These are phyloP conservation scores for Himalopsyche anomala DNA, from an alignment of 2,888 invertebrate species.

Conservation along the genomic window DNA sequence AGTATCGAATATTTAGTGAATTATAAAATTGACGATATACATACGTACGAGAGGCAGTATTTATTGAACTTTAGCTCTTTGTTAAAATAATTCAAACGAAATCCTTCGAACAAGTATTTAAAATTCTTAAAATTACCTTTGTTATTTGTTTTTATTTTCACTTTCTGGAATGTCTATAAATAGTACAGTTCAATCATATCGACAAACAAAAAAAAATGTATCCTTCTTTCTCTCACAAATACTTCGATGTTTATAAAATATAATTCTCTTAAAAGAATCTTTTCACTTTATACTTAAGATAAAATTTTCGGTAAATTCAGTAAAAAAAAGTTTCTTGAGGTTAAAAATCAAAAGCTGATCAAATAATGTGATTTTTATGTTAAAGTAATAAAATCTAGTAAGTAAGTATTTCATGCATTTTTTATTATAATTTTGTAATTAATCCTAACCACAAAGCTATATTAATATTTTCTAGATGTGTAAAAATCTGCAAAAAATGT, in stretches of 20 bases:
- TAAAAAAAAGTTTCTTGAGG: background rate
- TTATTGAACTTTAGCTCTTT: no score
- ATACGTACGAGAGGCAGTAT: no score
- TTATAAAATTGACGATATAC: no score
- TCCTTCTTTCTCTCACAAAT: background rate
- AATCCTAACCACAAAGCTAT: no score
- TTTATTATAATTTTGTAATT: no score
- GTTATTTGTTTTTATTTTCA: background rate
- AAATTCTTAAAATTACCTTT: background rate
- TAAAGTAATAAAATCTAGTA: no score
- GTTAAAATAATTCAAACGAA: no score
- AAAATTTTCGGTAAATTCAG: background rate
- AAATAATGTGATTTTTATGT: background rate
- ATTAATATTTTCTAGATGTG: no score
- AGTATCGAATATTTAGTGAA: no score
- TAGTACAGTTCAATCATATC: conserved; percentile 16
- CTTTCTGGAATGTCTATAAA: background rate
- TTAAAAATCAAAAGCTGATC: background rate
- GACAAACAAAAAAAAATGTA: background rate
- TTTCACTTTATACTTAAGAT: background rate
- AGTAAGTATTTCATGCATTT: no score
- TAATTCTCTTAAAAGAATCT: background rate
- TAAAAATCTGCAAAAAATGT: no score
- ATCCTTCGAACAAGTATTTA: background rate
- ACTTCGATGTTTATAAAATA: background rate